These are phyloP conservation scores for Phoebastria nigripes DNA, from an alignment of 2,797 vertebrate species.

Conservation along the genomic window DNA sequence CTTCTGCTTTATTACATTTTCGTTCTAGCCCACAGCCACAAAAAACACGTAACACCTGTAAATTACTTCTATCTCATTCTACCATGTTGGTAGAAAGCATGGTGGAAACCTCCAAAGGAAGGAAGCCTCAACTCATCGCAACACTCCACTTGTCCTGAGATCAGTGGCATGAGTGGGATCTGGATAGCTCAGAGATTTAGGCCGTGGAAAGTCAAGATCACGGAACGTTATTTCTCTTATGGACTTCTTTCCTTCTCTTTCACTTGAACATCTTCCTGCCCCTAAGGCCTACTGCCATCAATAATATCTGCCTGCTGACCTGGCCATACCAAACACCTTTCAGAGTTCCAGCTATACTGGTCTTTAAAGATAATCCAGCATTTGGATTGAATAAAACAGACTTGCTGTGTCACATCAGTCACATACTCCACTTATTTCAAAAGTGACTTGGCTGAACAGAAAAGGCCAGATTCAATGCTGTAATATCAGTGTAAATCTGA, in stretches of 20 bases:
- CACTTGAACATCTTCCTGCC: not conserved
- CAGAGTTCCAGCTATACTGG: not conserved
- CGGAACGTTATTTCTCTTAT: not conserved
- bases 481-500: not conserved
- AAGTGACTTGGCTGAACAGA: not conserved
- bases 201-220: not conserved
- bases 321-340: not conserved
- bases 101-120: not conserved
- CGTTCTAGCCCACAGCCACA: not conserved
- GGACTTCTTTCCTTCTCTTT: not conserved
- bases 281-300: not conserved
- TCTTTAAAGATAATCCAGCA: not conserved
- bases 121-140: not conserved
- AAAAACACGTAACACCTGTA: not conserved
- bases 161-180: not conserved
- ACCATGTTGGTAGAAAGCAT: not conserved
- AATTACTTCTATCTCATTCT: not conserved
- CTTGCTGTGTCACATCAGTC: not conserved
- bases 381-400: not conserved
- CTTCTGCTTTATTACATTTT: not conserved
- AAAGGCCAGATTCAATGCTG: not conserved
- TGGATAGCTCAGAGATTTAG: not conserved
- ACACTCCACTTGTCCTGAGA: not conserved
- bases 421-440: not conserved
- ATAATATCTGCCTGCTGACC: not conserved